phyloP scores from a whole-genome alignment of 2,797 vertebrate species.

The Odontamblyopus lacepedii region DNA sequence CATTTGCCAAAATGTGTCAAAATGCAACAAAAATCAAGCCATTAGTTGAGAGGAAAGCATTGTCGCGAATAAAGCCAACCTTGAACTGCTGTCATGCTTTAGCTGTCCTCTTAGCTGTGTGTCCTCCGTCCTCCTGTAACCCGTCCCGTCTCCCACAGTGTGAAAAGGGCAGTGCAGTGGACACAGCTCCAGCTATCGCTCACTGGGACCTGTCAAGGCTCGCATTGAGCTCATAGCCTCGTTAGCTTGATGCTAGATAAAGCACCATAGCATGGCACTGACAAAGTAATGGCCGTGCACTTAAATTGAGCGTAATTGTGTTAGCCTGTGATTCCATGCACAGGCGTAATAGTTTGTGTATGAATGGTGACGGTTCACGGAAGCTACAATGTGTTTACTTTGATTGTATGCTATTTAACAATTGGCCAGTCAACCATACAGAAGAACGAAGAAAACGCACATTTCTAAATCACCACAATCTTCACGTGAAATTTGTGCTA shows the following conservation, averaged over 20 bases:
- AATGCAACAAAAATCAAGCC: not conserved
- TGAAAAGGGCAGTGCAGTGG: constrained; percentile 63
- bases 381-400: not conserved
- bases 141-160: constrained; percentile 51
- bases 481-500: not conserved
- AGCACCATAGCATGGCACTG: not conserved
- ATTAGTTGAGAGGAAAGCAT: not conserved
- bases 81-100: constrained; percentile 63
- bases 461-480: not conserved
- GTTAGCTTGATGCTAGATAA: constrained; percentile 32
- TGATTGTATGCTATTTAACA: not conserved
- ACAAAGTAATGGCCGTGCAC: not conserved
- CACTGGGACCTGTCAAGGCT: constrained; percentile 7
- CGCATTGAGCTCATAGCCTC: constrained; percentile 28
- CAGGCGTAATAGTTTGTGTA: not conserved
- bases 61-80: constrained; percentile 43
- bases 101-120: constrained; percentile 35
- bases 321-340: not conserved
- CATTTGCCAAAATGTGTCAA: not conserved
- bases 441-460: not conserved
- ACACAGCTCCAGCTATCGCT: constrained; percentile 51
- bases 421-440: not conserved
- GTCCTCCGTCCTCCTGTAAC: constrained; percentile 40
- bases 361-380: not conserved
- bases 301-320: not conserved